Evolutionary conservation across 2,888 invertebrate genomes (phyloP), one percentile per base, ranked within the genome.

Genomic region (Perithous albicinctus): DNA sequence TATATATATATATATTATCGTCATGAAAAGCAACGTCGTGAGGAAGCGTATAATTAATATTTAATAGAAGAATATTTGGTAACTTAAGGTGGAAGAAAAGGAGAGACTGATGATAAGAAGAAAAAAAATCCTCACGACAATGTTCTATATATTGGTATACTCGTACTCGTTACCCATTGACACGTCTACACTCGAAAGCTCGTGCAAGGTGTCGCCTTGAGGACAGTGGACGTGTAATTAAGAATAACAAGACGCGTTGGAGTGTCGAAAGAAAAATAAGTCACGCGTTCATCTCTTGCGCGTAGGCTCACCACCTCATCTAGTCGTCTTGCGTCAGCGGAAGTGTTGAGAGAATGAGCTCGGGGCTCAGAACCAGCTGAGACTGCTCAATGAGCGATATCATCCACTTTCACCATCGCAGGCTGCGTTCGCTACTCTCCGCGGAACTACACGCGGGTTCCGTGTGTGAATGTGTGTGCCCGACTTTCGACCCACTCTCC

Each of bases 351-450:
- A 75, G 79, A 75, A 56, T 70, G 80, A 35, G 77, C 78, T n/a
- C n/a, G n/a, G 56, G 32, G 54, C 26, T 46, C 51, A 43, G n/a
- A 32, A 32, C 23, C 32, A 26, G 54, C 15, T 63, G 69, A 15
- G 35, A 46, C 61, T 63, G 46, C 70, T 82, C 82, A 75, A 78
- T 76, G 61, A 76, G 64, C 80, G 75, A 82, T 80, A 82, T 84
- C 82, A 77, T 79, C 82, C 78, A 80, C 84, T 84, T 84, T 84
- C 84, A 84, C 84, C 78, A 59, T 82, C 70, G 78, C 67, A 38
- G 72, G 35, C 51, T 20, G 69, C 64, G 56, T 29, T 56, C 32
- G 48, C 63, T 38, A 0, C 63, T 35, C 64, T 46, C 59, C 35
- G 64, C 43, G 64, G 72, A 74, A 51, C 73, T 64, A 18, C 15